phyloP scores from a whole-genome alignment of 2,797 vertebrate species.

The Hapalemur alaotrensis region DNA sequence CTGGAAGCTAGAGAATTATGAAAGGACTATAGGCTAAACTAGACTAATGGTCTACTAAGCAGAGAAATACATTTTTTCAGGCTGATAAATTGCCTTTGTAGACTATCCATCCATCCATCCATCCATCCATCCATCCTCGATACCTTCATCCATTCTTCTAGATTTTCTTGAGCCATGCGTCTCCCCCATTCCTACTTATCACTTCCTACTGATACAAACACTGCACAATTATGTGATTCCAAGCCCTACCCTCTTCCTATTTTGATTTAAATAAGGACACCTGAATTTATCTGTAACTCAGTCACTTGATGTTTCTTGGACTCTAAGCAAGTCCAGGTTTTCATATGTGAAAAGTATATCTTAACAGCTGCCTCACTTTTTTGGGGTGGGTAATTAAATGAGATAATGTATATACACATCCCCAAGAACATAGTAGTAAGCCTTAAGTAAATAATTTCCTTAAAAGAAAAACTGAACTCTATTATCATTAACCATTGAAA shows the following conservation, averaged over 20 bases:
- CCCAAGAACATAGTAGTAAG: not conserved
- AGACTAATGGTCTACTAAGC: not conserved
- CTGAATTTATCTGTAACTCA: not conserved
- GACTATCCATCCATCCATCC: not conserved
- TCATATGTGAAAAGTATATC: not conserved
- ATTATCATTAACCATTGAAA: not conserved
- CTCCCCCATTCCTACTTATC: not conserved
- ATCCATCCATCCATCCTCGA: not conserved
- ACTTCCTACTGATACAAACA: not conserved
- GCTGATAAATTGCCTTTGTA: not conserved
- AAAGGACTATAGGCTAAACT: not conserved
- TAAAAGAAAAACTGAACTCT: conserved; percentile 25
- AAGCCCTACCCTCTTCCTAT: not conserved
- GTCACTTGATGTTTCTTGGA: not conserved
- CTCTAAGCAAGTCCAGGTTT: not conserved
- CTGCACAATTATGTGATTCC: not conserved
- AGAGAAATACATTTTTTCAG: not conserved
- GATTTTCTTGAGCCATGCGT: not conserved
- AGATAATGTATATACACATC: not conserved
- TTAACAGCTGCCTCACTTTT: not conserved
- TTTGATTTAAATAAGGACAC: not conserved
- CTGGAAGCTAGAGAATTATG: not conserved
- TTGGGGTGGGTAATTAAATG: not conserved
- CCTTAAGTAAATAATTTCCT: not conserved
- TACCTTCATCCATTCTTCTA: not conserved